Base-by-base conservation (phyloP, 2,797 vertebrate genomes). In the Pangasius mekongensis region DNA sequence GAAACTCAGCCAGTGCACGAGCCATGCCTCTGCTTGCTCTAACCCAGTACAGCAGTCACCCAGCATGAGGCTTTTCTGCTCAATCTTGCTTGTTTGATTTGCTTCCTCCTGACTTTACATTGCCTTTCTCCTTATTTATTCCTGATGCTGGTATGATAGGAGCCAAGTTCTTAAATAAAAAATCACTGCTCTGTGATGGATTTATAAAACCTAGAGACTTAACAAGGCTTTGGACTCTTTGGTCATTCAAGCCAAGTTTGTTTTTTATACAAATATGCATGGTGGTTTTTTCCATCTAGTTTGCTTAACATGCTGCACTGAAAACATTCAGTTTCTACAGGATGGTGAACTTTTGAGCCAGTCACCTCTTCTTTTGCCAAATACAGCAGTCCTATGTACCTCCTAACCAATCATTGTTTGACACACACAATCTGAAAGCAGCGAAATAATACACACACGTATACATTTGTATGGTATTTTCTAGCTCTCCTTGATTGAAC, bases 1-100 rank as follows among this genome's bases (percentile, higher is more conserved):
- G 30, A 39, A 87, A 83, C 30, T 84, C 54, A 54, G 43, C 64
- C 87, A 69, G 83, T 62, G 47, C 54, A 66, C 56, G 71, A 84
- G 88, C 82, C 80, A 62, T 77, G 86, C 80, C 49, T 74, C 83
- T 54, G 83, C 58, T 84, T 83, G 73, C 84, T 87, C 60, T 85
- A 74, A 89, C 47, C 83, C 16, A 20, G 78, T 73, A 64, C 11
- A 47, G 85, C 71, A 49, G 58, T 84, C 74, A 69, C 60, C n/a
- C 76, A 73, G 83, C 83, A 54, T 78, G 64, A 81, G 33, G 64
- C 74, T 86, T 73, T 85, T 62, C 60, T 81, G n/a, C 83, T 88
- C 39, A 58, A 14, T 27, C 64, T 80, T 81, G 62, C 74, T 78
- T n/a, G 49, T 78, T 80, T 84, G 69, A 85, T 56, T 54, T 54